Conservation (phyloP, 2,888 invertebrate species). For the Phengaris alcon region DNA sequence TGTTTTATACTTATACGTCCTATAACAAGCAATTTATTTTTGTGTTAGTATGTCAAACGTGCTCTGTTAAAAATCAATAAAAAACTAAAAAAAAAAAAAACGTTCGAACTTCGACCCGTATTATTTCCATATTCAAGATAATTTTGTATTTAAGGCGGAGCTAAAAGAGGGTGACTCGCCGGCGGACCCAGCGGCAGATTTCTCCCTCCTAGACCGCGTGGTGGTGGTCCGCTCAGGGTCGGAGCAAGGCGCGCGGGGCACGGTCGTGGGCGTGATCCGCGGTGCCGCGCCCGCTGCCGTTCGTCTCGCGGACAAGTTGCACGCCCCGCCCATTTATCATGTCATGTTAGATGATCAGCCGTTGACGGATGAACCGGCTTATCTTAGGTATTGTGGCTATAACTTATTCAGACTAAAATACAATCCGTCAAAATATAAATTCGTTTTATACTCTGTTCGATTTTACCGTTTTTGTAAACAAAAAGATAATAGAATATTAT, state of each 20-base stretch:
- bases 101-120: too few species aligned
- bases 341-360: constrained; percentile 87
- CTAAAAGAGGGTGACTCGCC: constrained; percentile 76
- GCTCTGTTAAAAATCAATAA: too few species aligned
- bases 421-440: neutral
- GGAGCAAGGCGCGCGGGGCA: constrained; percentile 92
- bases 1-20: too few species aligned
- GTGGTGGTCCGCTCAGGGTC: constrained; percentile 87
- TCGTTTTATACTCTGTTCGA: too few species aligned
- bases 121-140: neutral
- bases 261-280: constrained; percentile 84
- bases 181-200: constrained; percentile 84
- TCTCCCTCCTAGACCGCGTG: constrained; percentile 89
- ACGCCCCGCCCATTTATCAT: constrained; percentile 83
- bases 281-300: constrained; percentile 63
- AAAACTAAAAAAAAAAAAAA: too few species aligned
- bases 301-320: constrained; percentile 71
- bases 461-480: too few species aligned
- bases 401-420: neutral
- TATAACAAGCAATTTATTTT: too few species aligned
- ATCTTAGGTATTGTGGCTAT: constrained; percentile 51
- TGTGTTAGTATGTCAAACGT: too few species aligned
- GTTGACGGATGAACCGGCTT: constrained; percentile 54
- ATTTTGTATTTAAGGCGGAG: constrained; percentile 53
- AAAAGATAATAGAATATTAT: too few species aligned